Conservation (phyloP, 2,888 invertebrate species). For the Sycophila texana region DNA sequence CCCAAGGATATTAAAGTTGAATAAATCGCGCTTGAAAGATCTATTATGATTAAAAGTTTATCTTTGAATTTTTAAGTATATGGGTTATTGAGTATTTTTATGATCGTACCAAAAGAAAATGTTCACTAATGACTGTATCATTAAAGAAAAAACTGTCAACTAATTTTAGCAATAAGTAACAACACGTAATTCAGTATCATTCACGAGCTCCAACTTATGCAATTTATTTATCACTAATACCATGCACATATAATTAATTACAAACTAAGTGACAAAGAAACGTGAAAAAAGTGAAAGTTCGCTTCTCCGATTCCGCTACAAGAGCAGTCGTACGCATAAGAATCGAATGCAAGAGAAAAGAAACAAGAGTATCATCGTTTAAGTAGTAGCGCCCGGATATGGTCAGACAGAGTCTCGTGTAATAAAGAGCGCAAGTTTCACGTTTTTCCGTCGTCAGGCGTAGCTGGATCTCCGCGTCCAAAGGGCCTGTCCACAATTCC, state of each 20-base stretch:
- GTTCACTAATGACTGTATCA: constrained; percentile 12
- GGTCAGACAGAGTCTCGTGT: neutral
- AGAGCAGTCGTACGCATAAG: no score
- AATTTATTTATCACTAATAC: neutral
- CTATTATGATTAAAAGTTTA: constrained; percentile 6
- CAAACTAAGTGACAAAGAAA: neutral
- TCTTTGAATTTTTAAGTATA: constrained; percentile 11
- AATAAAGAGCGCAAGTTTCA: constrained; percentile 18
- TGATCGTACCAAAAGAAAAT: constrained; percentile 26
- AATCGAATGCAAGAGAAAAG: no score
- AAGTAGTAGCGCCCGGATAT: constrained; percentile 6
- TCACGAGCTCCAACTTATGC: constrained; percentile 14
- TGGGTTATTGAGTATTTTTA: constrained; percentile 29
- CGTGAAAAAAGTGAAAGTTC: constrained; percentile 4
- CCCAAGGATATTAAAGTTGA: neutral
- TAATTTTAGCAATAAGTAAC: constrained; percentile 3
- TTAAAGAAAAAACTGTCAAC: constrained; percentile 13
- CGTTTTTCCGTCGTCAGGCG: constrained; percentile 13
- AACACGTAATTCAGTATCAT: constrained; percentile 19
- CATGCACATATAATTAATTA: neutral
- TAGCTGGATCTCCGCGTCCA: neutral
- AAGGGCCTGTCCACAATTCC: neutral
- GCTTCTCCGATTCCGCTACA: neutral
- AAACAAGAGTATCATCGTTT: neutral
- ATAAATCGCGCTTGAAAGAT: constrained; percentile 8